Conservation (phyloP, 1,140 invertebrate genomes). For the Neodiprion pinetum region DNA sequence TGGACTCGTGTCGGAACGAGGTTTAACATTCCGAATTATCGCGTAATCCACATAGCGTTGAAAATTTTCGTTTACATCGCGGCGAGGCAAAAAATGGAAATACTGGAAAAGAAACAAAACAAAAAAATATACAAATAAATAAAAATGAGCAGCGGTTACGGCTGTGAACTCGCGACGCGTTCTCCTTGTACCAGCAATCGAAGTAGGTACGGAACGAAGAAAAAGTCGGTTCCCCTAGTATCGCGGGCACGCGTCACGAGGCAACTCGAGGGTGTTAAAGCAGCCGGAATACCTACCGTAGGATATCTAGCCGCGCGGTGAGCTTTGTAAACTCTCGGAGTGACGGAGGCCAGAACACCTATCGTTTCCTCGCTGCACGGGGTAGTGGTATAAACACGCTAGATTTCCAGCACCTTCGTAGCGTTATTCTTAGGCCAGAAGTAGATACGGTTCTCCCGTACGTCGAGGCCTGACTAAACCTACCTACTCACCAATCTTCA, state of each 20-base stretch:
- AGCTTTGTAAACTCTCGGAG: slow-evolving; percentile 36
- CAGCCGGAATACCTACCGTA: background rate
- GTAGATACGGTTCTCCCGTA: background rate
- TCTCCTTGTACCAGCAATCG: too few species aligned
- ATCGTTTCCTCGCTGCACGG: background rate
- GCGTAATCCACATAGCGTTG: too few species aligned
- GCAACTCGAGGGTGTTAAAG: background rate
- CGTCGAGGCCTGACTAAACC: background rate
- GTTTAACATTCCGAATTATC: too few species aligned
- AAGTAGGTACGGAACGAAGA: too few species aligned
- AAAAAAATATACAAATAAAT: too few species aligned
- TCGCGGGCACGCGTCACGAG: background rate
- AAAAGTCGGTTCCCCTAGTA: background rate
- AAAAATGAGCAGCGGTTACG: too few species aligned
- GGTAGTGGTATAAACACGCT: slow-evolving; percentile 4
- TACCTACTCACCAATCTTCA: background rate
- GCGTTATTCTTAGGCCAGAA: slow-evolving; percentile 25
- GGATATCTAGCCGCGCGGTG: background rate
- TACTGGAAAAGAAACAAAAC: too few species aligned
- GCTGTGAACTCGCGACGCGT: too few species aligned
- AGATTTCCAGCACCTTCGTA: slow-evolving; percentile 9
- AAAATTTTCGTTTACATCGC: too few species aligned
- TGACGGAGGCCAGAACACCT: slow-evolving; percentile 42
- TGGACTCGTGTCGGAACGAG: too few species aligned
- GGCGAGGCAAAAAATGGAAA: too few species aligned